These are phyloP conservation scores for Catagonus wagneri DNA, from an alignment of 2,113 vertebrate species.

Conservation along the genomic window DNA sequence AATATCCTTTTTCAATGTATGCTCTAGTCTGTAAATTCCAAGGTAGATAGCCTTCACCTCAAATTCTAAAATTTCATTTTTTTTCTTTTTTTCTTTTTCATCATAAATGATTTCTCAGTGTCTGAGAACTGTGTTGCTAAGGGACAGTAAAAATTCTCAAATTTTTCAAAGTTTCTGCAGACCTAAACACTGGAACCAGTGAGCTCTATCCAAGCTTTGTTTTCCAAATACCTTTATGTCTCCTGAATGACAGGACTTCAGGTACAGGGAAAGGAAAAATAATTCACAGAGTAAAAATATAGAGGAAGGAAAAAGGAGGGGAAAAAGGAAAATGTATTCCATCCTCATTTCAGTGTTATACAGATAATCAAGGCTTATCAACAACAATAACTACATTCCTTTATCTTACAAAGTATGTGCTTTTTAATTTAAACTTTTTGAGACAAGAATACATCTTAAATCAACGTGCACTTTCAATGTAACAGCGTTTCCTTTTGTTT, in stretches of 20 bases:
- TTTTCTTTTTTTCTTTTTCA: slow-evolving; percentile 37
- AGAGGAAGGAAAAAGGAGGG: neutral
- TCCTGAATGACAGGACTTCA: neutral
- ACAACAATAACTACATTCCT: neutral
- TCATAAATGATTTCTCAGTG: slow-evolving; percentile 31
- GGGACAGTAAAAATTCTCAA: neutral
- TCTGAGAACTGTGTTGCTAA: slow-evolving; percentile 1
- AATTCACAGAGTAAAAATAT: neutral
- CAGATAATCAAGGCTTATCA: neutral
- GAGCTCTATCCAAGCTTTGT: neutral
- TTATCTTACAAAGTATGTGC: neutral
- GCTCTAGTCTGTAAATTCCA: slow-evolving; percentile 32
- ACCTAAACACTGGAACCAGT: neutral
- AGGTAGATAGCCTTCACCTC: neutral
- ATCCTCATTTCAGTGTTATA: neutral
- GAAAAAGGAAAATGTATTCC: neutral
- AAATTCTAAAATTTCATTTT: slow-evolving; percentile 53
- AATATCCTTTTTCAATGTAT: slow-evolving; percentile 14
- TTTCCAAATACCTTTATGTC: neutral
- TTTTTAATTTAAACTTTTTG: slow-evolving; percentile 1
- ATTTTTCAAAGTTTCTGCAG: neutral
- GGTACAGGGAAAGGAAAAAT: neutral
- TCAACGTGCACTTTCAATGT: neutral
- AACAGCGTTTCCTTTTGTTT: neutral
- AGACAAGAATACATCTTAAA: neutral